Base-by-base conservation (phyloP, 2,888 invertebrate genomes). In the Tryphoninae sp. region DNA sequence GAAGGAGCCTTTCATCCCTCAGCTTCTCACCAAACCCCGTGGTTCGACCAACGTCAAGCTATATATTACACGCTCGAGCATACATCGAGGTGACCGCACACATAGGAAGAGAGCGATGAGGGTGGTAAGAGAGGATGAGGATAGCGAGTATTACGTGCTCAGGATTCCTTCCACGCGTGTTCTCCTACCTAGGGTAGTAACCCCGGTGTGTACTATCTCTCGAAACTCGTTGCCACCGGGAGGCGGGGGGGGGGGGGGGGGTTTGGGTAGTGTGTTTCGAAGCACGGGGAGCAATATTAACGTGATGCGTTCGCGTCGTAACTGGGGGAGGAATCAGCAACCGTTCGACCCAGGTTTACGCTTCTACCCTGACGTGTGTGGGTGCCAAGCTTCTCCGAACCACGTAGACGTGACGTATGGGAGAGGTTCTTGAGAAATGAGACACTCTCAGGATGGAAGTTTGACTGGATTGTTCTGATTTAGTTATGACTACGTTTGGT, bases 121-220 rank as follows among this genome's bases (percentile, higher is more conserved):
- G 62, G 16, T 55, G 55, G 67, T 33, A 67, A 26, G 22, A 40
- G 45, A 64, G 33, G 26, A 55, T 8, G 55, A 55, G 51, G 53
- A 42, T 45, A 62, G 61, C 51, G 59, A 49, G 69, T 77, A 84
- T 83, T 83, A 85, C 83, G 81, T 83, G 81, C 83, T 83, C 49
- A 64, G 79, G 84, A 85, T 85, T 83, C 83, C 84, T 78, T 65
- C 67, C 65, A 62, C 83, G 81, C 77, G 78, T 81, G 75, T 19
- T 19, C 19, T 19, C 19, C 19, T 71, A 75, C 61, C 62, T 51
- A 16, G 2, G 33, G 33, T 22, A 16, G 22, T 22, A 19, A 13
- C 59, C 59, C 59, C 19, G 16, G 13, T 16, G 62, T 62, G 16
- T 62, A 62, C 62, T 40, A 40, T 62, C 61, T 19, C 40, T 62